Evolutionary conservation across 2,888 invertebrate species (phyloP).

Genomic region (Saturnia japonica): DNA sequence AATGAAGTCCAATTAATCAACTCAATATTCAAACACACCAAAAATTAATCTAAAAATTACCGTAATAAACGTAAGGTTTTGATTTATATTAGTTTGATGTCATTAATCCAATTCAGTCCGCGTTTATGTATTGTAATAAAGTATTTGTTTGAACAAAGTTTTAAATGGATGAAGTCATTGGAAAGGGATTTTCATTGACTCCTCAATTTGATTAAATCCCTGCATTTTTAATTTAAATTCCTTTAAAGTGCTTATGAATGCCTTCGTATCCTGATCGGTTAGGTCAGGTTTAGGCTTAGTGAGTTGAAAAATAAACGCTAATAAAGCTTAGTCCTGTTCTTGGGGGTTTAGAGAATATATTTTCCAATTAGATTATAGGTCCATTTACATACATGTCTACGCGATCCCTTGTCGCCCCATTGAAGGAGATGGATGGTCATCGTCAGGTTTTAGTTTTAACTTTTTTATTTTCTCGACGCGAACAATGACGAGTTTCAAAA

Average conservation of each 20-base stretch:
- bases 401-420: too few relatives aligned
- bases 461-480: too few relatives aligned
- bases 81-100: neutral
- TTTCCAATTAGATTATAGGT: too few relatives aligned
- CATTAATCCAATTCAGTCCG: neutral
- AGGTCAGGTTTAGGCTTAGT: too few relatives aligned
- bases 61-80: neutral
- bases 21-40: neutral
- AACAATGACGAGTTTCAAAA: too few relatives aligned
- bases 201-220: neutral
- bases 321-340: too few relatives aligned
- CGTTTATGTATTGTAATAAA: neutral
- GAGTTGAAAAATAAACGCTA: too few relatives aligned
- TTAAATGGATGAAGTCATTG: neutral
- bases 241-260: neutral
- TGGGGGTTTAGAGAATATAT: too few relatives aligned
- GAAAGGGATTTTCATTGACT: neutral
- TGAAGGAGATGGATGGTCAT: too few relatives aligned
- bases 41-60: neutral
- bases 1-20: neutral
- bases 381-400: too few relatives aligned
- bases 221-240: neutral
- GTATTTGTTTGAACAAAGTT: neutral
- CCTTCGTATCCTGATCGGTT: neutral
- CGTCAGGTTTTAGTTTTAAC: too few relatives aligned